Percentiles rank a stretch among this genome's conserved stretches.
Conservation (phyloP, 2,113 vertebrate species). For the Symphodus melops region DNA sequence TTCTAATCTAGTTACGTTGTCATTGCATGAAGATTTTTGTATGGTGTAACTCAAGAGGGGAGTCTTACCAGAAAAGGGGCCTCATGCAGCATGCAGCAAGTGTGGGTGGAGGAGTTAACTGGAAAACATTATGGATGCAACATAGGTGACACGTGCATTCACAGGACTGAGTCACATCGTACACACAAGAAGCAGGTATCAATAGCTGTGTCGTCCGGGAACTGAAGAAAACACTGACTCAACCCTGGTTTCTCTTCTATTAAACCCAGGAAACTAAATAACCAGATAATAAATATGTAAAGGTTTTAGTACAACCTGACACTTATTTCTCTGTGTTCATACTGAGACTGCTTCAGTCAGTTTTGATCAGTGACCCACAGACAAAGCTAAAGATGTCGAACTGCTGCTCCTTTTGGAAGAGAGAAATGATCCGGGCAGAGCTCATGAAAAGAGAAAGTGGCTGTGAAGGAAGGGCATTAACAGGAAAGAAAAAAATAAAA, state of each 20-base stretch:
- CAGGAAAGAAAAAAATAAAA: constrained; percentile 54
- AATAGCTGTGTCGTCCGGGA: constrained; percentile 30
- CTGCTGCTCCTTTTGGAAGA: constrained; percentile 23
- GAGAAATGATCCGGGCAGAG: constrained; percentile 33
- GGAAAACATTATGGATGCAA: constrained; percentile 94
- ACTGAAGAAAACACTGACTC: constrained; percentile 46
- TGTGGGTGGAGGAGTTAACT: constrained; percentile 93
- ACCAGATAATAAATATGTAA: background rate
- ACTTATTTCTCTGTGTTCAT: constrained; percentile 5
- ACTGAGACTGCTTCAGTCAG: background rate
- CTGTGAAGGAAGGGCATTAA: constrained; percentile 54
- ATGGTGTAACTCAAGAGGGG: constrained; percentile 64
- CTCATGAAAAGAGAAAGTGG: constrained; percentile 27
- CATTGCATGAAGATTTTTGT: background rate
- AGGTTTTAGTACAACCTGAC: constrained; percentile 9
- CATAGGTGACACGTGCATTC: constrained; percentile 79
- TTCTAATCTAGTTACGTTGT: too few relatives aligned
- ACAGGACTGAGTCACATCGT: constrained; percentile 54
- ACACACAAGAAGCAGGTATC: constrained; percentile 52
- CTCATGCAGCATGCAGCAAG: constrained; percentile 97
- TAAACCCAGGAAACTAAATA: background rate
- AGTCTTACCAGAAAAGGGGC: constrained; percentile 91
- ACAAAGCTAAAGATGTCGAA: constrained; percentile 37
- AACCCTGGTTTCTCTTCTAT: background rate
- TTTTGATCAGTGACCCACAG: constrained; percentile 59